Conservation (phyloP, 2,888 invertebrate species). For the Selenia dentaria region DNA sequence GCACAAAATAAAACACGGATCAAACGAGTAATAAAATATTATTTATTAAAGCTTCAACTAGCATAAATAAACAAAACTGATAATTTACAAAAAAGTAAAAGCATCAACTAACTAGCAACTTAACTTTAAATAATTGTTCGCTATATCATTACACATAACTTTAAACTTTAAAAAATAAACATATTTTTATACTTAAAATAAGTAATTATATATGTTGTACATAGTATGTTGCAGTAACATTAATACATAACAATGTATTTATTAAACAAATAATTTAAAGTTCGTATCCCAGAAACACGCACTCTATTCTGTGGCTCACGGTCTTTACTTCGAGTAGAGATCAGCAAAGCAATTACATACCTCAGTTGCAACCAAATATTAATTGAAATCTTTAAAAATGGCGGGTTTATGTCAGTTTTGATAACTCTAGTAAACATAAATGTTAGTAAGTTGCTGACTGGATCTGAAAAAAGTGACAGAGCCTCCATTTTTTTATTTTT, state of each 20-base stretch:
- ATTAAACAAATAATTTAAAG: neutral
- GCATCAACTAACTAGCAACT: constrained; percentile 43
- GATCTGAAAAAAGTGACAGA: too few species aligned
- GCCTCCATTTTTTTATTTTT: too few species aligned
- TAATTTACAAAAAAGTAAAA: constrained; percentile 45
- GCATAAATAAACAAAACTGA: constrained; percentile 63
- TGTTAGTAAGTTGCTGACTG: too few species aligned
- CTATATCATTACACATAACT: constrained; percentile 19
- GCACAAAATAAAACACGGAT: constrained; percentile 44
- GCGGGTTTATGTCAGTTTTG: too few species aligned
- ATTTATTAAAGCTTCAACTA: constrained; percentile 73
- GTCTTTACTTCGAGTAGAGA: too few species aligned
- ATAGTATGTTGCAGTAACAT: constrained; percentile 14
- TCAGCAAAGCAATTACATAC: too few species aligned
- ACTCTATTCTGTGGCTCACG: too few species aligned
- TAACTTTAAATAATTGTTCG: constrained; percentile 41
- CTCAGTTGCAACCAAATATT: too few species aligned
- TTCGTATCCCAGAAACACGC: neutral
- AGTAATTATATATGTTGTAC: constrained; percentile 34
- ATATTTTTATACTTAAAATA: constrained; percentile 25
- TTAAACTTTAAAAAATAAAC: too few species aligned
- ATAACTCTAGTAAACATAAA: too few species aligned
- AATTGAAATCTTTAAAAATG: too few species aligned
- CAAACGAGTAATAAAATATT: constrained; percentile 68
- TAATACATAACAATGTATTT: neutral